Evolutionary conservation across 2,797 vertebrate genomes (phyloP), one percentile per base, ranked within the genome.

Genomic region (Gallinago stenura): DNA sequence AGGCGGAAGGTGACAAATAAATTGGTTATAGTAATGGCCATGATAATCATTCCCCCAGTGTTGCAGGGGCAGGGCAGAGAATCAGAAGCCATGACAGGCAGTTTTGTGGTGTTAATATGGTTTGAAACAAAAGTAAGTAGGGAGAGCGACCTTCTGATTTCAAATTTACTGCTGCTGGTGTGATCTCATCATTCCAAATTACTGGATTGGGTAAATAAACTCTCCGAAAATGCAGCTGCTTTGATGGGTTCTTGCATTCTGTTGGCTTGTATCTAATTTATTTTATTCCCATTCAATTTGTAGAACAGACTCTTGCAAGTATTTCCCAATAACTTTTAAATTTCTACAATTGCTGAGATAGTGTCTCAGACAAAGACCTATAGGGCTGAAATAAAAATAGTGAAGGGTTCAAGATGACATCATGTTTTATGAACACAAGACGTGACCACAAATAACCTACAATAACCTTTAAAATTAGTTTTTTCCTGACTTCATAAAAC

Each of bases 401-500:
- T 96, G 97, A 96, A 96, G 95, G 83, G 86, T 96, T 98, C 78
- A 92, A 92, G 95, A 97, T 98, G 98, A 98, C 98, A 98, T 98
- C 98, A 98, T 97, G 95, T 90, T 98, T 95, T 95, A 97, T 96
- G 97, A 96, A 97, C 96, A 98, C 98, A 98, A 98, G 98, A 98
- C 96, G 96, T 97, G 97, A 98, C 98, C 98, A 98, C 98, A 98
- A 98, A 98, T 98, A 98, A 98, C 98, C 98, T 98, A 98, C 97
- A 98, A 98, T 98, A 98, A 98, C 98, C 98, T 98, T 98, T 97
- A 97, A 98, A 98, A 98, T 98, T 98, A 98, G 98, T 98, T 98
- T 98, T 98, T 98, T 98, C 98, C 98, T 98, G 98, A 98, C 97
- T 98, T 98, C 98, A 98, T 98, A 98, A 98, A 98, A 98, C 96